Percentiles rank a stretch among this genome's conserved stretches.
Conservation (phyloP, 2,888 invertebrate genomes). For the Deilephila elpenor region DNA sequence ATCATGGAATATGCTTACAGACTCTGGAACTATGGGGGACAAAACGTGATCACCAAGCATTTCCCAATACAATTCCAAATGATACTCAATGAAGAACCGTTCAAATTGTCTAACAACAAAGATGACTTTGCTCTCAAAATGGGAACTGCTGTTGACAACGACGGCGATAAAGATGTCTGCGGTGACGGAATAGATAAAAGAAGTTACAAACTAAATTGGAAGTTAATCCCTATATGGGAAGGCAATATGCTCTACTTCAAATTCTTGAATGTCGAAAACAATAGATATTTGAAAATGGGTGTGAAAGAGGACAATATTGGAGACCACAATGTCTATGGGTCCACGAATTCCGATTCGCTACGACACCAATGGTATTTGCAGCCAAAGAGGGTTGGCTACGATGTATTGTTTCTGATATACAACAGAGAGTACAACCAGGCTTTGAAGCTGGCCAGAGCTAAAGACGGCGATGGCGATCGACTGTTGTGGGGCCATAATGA, state of each 20-base stretch:
- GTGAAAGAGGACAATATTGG: constrained; percentile 5
- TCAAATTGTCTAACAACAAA: not conserved
- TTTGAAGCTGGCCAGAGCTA: constrained; percentile 22
- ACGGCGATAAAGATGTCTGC: constrained; percentile 11
- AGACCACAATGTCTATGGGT: constrained; percentile 18
- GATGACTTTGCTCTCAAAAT: constrained; percentile 22
- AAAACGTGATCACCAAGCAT: constrained; percentile 22
- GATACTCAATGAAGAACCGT: constrained; percentile 11
- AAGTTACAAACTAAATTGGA: constrained; percentile 28
- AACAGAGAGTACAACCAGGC: constrained; percentile 24
- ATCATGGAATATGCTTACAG: constrained; percentile 31
- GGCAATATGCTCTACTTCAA: constrained; percentile 17
- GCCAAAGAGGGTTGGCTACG: not conserved
- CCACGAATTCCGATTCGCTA: not conserved
- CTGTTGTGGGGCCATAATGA: constrained; percentile 21
- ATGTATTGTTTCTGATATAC: constrained; percentile 25
- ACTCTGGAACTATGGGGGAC: constrained; percentile 13
- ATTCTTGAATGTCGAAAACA: constrained; percentile 14
- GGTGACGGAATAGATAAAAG: constrained; percentile 23
- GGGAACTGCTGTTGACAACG: not conserved
- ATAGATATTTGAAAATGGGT: constrained; percentile 27
- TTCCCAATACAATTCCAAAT: constrained; percentile 29
- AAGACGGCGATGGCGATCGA: constrained; percentile 9
- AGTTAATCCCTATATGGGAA: constrained; percentile 16
- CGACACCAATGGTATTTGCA: constrained; percentile 28